Conservation (phyloP, 2,888 invertebrate genomes). For the Arrhopalites spinosus region DNA sequence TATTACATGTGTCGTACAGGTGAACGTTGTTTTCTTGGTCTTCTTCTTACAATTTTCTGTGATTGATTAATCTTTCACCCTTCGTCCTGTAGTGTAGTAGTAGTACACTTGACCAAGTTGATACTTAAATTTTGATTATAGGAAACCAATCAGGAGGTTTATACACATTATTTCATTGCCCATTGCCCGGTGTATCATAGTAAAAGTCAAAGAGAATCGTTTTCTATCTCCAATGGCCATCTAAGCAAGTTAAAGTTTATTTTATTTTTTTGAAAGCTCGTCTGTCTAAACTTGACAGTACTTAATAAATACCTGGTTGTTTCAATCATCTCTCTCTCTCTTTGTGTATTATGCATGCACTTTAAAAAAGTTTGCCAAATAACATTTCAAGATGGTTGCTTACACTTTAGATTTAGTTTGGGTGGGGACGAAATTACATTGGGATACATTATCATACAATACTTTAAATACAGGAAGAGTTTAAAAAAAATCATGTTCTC, state of each 20-base stretch:
- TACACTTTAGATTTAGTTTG: too few relatives aligned
- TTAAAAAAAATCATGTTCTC: too few relatives aligned
- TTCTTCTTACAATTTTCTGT: neutral
- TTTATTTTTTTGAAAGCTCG: slow-evolving; percentile 8
- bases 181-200: too few relatives aligned
- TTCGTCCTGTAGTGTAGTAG: neutral
- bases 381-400: too few relatives aligned
- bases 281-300: neutral
- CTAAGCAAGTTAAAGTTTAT: too few relatives aligned
- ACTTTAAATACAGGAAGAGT: too few relatives aligned
- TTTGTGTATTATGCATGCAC: too few relatives aligned
- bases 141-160: neutral
- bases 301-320: neutral
- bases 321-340: neutral
- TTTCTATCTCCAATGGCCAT: too few relatives aligned
- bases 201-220: too few relatives aligned
- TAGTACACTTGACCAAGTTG: neutral
- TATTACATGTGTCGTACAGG: neutral
- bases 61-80: slow-evolving; percentile 8
- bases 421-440: too few relatives aligned
- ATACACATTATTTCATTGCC: slow-evolving; percentile 3
- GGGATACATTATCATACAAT: too few relatives aligned
- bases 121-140: slow-evolving; percentile 9
- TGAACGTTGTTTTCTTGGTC: neutral
- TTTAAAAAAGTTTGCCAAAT: too few relatives aligned